Evolutionary conservation across 2,113 vertebrate genomes (phyloP).

Genomic region (Platanista minor): DNA sequence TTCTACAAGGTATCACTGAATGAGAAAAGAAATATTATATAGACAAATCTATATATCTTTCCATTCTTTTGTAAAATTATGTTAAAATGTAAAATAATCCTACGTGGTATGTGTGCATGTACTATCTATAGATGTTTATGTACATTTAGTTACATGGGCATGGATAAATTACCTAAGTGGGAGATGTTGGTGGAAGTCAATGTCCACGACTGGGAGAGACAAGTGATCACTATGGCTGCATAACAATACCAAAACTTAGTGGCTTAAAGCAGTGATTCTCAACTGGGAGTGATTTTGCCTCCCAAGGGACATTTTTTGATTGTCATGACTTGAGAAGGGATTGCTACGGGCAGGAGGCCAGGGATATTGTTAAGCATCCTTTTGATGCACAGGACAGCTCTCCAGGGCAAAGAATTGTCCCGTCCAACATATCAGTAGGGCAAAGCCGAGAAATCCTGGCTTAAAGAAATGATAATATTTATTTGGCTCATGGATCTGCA

Average conservation of each 20-base stretch:
- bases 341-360: neutral
- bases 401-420: neutral
- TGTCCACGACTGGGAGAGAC: neutral
- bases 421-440: neutral
- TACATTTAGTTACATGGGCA: neutral
- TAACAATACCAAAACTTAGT: neutral
- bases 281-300: neutral
- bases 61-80: neutral
- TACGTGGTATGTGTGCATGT: neutral
- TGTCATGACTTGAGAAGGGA: no score
- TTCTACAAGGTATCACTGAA: neutral
- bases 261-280: neutral
- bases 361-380: neutral
- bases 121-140: neutral
- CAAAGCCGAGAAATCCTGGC: neutral
- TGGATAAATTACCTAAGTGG: neutral
- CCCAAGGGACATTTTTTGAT: neutral
- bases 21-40: neutral
- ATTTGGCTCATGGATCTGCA: neutral
- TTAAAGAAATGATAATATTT: neutral
- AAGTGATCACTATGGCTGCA: neutral
- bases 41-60: neutral
- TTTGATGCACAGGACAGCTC: neutral
- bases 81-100: neutral
- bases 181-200: neutral